Evolutionary conservation across 2,113 vertebrate genomes (phyloP).

Genomic region (Python bivittatus): DNA sequence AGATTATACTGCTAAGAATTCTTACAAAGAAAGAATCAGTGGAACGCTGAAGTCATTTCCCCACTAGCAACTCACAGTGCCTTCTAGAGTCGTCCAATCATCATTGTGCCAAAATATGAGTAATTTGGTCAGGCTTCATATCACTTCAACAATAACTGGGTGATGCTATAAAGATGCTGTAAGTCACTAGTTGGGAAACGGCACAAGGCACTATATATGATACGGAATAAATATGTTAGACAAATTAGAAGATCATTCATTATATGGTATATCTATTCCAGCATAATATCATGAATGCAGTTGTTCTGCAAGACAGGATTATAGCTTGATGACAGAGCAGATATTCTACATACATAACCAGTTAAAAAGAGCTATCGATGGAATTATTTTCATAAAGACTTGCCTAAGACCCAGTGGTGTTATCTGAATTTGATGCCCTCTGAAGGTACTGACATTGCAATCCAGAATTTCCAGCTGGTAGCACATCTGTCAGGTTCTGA

Average conservation of each 20-base stretch:
- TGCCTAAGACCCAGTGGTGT: neutral
- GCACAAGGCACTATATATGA: neutral
- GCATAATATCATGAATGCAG: neutral
- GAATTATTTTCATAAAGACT: neutral
- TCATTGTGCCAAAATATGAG: neutral
- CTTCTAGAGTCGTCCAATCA: neutral
- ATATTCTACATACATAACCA: neutral
- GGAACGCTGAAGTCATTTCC: neutral
- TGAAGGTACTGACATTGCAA: neutral
- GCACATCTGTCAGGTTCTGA: neutral
- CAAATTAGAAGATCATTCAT: neutral
- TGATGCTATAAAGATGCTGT: neutral
- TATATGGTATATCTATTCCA: neutral
- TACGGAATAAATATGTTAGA: neutral
- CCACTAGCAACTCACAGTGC: neutral
- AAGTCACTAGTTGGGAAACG: neutral
- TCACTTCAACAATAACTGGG: neutral
- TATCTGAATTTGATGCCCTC: neutral
- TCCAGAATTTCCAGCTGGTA: neutral
- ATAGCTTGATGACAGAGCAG: neutral
- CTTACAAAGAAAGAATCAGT: neutral
- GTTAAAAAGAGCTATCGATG: neutral
- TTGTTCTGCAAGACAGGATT: neutral
- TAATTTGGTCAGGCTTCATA: neutral
- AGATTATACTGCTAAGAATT: neutral